Base-by-base conservation (phyloP, 2,113 vertebrate genomes). In the Cyrtonyx montezumae region DNA sequence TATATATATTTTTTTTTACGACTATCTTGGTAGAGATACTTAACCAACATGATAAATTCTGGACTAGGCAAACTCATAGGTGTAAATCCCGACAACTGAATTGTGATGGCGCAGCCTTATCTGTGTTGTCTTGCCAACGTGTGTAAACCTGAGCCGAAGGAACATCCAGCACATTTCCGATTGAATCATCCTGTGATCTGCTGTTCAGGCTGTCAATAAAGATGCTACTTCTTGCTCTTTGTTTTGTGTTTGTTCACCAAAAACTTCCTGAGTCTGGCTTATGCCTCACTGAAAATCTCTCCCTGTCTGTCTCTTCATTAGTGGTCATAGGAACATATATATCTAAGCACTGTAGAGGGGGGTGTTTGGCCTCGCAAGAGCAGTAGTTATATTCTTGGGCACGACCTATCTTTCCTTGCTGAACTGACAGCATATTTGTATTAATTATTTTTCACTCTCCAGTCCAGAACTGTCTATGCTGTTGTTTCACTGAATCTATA, bases 281-380 rank as follows among this genome's bases (percentile, higher is more conserved):
- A 66, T 79, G 70, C 43, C 61, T 86, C 65, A 45, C 80, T 74
- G 68, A 91, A 94, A 87, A 92, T 78, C 51, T 87, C 63, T 84
- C 87, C 93, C 65, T 70, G 62, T 91, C 58, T 82, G 4, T 79
- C 95, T 96, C 96, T 97, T 96, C 83, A 71, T 92, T 91, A 84
- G 84, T 80, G 91, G 76, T 84, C 61, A 49, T 75, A 92, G 62
- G 84, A 90, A 40, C 61, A 89, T 48, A 65, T 51, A 18, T 85
- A 90, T 83, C 79, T 26, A 51, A 70, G 66, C 87, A 56, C 65
- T 91, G 63, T 76, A 91, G 4, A 73, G 61, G 56, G 28, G 59
- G 40, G 58, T 87, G 42, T 79, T 89, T 79, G 82, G 89, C 71
- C 87, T 94, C 85, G 65, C 45, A 70, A 75, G 68, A 91, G 71